These are phyloP conservation scores for Tadarida brasiliensis DNA, from an alignment of 2,797 vertebrate genomes.

Conservation along the genomic window DNA sequence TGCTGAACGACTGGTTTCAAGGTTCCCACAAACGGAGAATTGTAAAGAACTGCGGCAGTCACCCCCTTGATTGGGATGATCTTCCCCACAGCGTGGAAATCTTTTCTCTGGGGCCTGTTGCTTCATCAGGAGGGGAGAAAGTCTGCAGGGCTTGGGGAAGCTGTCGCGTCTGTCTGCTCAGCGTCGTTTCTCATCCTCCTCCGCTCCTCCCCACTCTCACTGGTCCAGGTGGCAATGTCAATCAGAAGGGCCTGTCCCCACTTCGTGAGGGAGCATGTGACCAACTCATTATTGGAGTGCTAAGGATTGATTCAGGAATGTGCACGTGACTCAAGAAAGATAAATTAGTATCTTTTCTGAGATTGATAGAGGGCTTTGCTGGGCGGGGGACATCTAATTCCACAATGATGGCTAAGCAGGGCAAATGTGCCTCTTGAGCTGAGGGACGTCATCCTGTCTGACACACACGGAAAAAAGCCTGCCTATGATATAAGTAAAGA, in stretches of 20 bases:
- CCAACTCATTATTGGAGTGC: background rate
- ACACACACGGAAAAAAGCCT: background rate
- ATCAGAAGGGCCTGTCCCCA: background rate
- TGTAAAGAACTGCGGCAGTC: background rate
- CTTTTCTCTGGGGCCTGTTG: background rate
- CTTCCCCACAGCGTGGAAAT: background rate
- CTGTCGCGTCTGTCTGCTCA: background rate
- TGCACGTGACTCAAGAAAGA: background rate
- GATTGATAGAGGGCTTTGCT: background rate
- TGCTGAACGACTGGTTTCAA: background rate
- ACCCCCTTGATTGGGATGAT: background rate
- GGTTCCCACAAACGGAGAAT: background rate
- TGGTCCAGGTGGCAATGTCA: background rate
- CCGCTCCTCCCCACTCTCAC: background rate
- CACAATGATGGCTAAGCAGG: background rate
- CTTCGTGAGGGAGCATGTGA: background rate
- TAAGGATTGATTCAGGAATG: background rate
- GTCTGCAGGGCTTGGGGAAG: background rate
- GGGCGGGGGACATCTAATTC: background rate
- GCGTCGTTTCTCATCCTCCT: background rate
- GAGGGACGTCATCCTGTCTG: background rate
- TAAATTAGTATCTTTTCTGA: background rate
- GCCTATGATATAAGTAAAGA: background rate
- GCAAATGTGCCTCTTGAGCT: background rate
- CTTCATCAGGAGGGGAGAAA: background rate